Evolutionary conservation across 2,113 vertebrate species (phyloP).

Genomic region (Ivindomyrus marchei): DNA sequence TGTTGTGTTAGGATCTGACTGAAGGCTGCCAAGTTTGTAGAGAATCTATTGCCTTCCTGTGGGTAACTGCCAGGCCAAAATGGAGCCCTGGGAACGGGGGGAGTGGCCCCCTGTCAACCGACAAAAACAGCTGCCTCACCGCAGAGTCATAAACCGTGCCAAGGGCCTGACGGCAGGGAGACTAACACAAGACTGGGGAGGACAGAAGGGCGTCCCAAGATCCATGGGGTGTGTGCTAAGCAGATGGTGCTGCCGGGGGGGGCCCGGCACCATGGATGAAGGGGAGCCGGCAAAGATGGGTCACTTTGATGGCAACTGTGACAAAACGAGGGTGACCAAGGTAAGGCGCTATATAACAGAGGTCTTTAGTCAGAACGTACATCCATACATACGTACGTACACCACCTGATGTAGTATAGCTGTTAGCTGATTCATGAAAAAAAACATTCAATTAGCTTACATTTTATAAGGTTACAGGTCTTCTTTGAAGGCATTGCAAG

Average conservation of each 20-base stretch:
- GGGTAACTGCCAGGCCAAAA: constrained; percentile 38
- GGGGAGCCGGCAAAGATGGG: neutral
- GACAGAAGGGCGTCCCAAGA: neutral
- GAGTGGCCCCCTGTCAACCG: constrained; percentile 50
- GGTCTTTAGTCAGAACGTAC: neutral
- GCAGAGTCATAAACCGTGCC: constrained; percentile 9
- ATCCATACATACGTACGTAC: neutral
- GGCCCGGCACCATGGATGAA: neutral
- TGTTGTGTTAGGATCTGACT: neutral
- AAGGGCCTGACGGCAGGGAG: constrained; percentile 1
- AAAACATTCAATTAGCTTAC: neutral
- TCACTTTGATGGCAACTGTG: neutral
- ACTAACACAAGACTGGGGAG: neutral
- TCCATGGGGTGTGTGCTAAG: constrained; percentile 60
- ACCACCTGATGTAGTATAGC: neutral
- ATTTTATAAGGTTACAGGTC: neutral
- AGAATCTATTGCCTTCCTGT: constrained; percentile 41
- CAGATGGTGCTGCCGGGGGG: constrained; percentile 13
- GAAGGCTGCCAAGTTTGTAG: neutral
- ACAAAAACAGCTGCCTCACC: constrained; percentile 59
- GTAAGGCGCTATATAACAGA: neutral
- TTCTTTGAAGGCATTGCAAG: neutral
- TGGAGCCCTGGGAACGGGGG: constrained; percentile 50
- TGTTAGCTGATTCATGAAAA: neutral
- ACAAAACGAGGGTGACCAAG: neutral